Base-by-base conservation (phyloP, 2,797 vertebrate species). In the Botia almorhae region DNA sequence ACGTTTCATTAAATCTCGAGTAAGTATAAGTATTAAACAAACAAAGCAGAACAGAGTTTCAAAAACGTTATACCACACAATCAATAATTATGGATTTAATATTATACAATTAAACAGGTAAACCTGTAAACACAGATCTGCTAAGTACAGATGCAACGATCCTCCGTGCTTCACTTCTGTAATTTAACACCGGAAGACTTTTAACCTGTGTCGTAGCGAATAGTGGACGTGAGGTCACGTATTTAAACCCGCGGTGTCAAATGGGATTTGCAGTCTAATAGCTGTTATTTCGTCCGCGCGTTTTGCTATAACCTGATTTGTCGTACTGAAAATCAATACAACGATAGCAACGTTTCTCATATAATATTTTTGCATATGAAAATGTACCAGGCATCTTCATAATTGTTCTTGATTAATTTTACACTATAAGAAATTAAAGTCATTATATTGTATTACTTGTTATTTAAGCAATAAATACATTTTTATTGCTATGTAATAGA, bases 251-350 rank as follows among this genome's bases (percentile, higher is more conserved):
- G 73, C n/a, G 51, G 51, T 80, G 76, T 4, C 46, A 3, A 6
- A 13, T 82, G 82, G 82, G 82, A 77, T 29, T 67, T 80, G 74
- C 23, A 68, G 84, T 82, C 29, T 5, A 33, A 21, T n/a, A n/a
- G 29, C 19, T 3, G 39, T 39, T 55, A 33, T 33, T 33, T 33
- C 33, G 33, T 33, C 33, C 33, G 33, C 33, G 7, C 36, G 36
- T 39, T 6, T 39, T 10, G 10, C 43, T 46, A 11, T 10, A 46
- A 46, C 43, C 17, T 17, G 4, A 53, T 53, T 1, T 6, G 51
- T 2, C 51, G 17, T 5, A 53, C 14, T 7, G 3, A 16, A 53
- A n/a, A 53, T 53, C 16, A 53, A n/a, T 53, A 1, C 51, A 17
- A n/a, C 17, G 17, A 53, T 46, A 10, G 43, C 7, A 53, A 7